These are phyloP conservation scores for Pseudorhiza aurosa DNA, from an alignment of 30 jellyfish, hydroid and myxozoan genomes.

Conservation along the genomic window DNA sequence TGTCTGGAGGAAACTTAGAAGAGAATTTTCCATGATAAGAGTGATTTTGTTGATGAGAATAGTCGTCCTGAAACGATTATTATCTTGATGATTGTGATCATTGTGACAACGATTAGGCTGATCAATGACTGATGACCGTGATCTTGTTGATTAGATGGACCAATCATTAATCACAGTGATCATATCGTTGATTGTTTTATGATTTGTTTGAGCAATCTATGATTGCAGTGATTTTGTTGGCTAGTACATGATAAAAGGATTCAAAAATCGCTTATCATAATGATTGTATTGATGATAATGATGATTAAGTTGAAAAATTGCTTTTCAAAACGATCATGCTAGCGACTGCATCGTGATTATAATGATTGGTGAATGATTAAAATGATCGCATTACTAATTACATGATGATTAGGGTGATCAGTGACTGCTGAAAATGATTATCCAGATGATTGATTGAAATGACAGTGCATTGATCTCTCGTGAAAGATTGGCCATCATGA, in stretches of 20 bases:
- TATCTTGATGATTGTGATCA: not conserved
- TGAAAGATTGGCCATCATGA: no score
- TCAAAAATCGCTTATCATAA: no score
- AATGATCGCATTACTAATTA: not conserved
- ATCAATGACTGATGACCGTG: not conserved
- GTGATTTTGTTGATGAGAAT: not conserved
- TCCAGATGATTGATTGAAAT: conserved; percentile 1
- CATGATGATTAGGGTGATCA: not conserved
- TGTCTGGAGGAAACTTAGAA: not conserved
- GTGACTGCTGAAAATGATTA: not conserved
- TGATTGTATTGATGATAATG: no score
- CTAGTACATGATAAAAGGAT: no score
- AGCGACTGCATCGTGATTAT: not conserved
- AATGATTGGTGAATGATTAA: not conserved
- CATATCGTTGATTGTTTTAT: no score
- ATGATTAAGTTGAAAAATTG: no score
- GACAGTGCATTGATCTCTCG: no score
- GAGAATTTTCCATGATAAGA: not conserved
- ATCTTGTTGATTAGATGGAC: not conserved
- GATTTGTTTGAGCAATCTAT: no score
- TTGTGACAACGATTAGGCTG: not conserved
- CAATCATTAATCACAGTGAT: no score
- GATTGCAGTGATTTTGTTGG: no score
- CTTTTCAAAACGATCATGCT: not conserved
- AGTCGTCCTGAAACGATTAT: not conserved